Evolutionary conservation across 2,113 vertebrate genomes (phyloP).

Genomic region (Zosterops japonicus): DNA sequence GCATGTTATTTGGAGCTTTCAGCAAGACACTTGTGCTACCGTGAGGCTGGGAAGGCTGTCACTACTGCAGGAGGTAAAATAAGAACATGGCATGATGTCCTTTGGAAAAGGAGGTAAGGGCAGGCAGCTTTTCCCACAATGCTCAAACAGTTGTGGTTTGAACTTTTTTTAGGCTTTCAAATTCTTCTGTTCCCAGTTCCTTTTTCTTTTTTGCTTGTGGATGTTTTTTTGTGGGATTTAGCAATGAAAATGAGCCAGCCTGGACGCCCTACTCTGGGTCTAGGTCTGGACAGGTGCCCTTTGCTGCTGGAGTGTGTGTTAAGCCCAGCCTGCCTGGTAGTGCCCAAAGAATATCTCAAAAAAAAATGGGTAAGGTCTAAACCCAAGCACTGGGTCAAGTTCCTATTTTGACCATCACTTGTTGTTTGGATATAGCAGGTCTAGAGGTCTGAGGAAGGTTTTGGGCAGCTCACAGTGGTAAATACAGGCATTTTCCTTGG

Average conservation of each 20-base stretch:
- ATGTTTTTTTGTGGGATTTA: neutral
- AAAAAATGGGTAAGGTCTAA: neutral
- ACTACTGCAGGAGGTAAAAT: neutral
- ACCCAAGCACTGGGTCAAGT: neutral
- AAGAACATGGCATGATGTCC: neutral
- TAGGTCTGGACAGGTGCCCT: neutral
- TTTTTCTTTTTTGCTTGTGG: neutral
- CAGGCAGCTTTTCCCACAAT: neutral
- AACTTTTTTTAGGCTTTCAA: constrained; percentile 5
- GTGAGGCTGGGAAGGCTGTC: neutral
- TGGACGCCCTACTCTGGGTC: accelerated
- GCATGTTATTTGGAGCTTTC: neutral
- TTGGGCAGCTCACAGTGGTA: neutral
- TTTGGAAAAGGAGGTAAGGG: constrained; percentile 17
- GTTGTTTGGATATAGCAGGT: accelerated
- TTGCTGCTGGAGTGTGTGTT: neutral
- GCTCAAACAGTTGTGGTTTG: neutral
- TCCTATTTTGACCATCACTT: accelerated
- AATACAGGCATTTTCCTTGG: neutral
- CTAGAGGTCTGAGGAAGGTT: neutral
- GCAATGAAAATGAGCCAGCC: neutral
- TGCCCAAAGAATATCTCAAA: neutral
- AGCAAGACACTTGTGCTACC: neutral
- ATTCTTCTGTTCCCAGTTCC: neutral
- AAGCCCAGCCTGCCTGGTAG: neutral